Percentiles rank a stretch among this genome's conserved stretches.
phyloP scores from a whole-genome alignment of 2,797 vertebrate species.

The Anomalospiza imberbis region DNA sequence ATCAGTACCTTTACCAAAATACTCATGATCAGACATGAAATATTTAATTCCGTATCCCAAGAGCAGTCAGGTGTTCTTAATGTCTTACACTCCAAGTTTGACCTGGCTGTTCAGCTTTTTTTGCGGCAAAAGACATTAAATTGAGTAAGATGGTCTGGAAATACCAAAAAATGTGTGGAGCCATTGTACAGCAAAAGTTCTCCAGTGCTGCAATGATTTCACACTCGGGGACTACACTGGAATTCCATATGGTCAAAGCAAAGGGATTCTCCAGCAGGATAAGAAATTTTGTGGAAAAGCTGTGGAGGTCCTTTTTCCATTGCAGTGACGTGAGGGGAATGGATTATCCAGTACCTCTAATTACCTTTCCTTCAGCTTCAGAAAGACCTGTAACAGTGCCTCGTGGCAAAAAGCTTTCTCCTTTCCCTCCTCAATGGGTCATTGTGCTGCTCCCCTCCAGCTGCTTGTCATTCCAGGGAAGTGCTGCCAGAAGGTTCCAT shows the following conservation, averaged over 20 bases:
- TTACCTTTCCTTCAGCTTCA: slow-evolving; percentile 33
- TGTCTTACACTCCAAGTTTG: neutral
- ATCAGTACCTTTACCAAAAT: neutral
- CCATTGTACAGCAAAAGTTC: neutral
- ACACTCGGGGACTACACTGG: neutral
- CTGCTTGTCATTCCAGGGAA: slow-evolving; percentile 18
- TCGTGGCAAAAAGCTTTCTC: neutral
- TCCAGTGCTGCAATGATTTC: neutral
- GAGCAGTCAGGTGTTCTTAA: neutral
- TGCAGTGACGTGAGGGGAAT: neutral
- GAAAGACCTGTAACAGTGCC: neutral
- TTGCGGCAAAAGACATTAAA: neutral
- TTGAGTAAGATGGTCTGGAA: neutral
- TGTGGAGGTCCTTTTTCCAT: neutral
- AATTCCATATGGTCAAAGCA: neutral
- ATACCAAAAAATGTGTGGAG: neutral
- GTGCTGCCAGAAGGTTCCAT: neutral
- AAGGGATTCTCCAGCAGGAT: neutral
- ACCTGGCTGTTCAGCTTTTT: neutral
- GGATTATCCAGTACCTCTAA: slow-evolving; percentile 24
- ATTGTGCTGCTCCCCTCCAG: slow-evolving; percentile 27
- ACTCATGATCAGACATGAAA: rapidly evolving
- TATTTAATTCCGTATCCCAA: neutral
- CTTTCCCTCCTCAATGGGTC: neutral
- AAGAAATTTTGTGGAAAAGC: neutral